phyloP scores from a whole-genome alignment of 2,113 vertebrate species.

The Diphyllodes magnificus region DNA sequence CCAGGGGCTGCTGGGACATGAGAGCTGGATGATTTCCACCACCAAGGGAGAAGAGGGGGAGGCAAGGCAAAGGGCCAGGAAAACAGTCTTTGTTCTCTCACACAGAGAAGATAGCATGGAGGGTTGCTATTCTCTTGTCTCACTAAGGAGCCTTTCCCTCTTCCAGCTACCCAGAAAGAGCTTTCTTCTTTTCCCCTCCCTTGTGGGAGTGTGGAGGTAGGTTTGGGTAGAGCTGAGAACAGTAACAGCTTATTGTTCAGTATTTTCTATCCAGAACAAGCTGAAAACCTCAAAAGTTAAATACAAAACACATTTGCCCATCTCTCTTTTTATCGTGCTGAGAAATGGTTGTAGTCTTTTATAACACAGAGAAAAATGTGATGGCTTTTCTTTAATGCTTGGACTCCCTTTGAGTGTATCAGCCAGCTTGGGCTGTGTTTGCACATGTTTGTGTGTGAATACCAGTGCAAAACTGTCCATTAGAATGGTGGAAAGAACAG shows the following conservation, averaged over 20 bases:
- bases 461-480: neutral
- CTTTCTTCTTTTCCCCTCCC: neutral
- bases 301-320: neutral
- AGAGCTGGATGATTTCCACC: conserved; percentile 28
- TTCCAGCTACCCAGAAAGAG: neutral
- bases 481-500: neutral
- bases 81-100: conserved; percentile 31
- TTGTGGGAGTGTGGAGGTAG: neutral
- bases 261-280: neutral
- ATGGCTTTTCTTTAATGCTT: neutral
- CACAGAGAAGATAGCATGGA: neutral
- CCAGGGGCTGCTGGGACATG: neutral
- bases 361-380: neutral
- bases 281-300: neutral
- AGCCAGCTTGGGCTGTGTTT: neutral
- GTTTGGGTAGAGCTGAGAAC: neutral
- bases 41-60: neutral
- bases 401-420: neutral
- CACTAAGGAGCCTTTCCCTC: neutral
- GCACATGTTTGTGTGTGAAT: neutral
- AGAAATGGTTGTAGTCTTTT: neutral
- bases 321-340: neutral
- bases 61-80: conserved; percentile 11
- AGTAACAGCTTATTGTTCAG: neutral
- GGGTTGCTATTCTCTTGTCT: conserved; percentile 1